Base-by-base conservation (phyloP, 2,113 vertebrate species). In the Etheostoma spectabile region DNA sequence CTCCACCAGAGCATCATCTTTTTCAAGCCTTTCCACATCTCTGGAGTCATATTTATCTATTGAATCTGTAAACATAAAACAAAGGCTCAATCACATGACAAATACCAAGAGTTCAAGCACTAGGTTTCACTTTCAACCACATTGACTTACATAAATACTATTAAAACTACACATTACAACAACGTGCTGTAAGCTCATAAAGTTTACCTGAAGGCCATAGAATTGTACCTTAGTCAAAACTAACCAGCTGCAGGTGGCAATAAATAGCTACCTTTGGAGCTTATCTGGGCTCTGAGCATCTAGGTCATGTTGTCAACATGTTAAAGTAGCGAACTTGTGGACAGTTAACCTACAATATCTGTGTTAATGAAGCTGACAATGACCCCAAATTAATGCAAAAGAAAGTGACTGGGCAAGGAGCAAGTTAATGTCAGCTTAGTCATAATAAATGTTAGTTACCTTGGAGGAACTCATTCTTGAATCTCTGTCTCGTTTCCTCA, bases 11-110 rank as follows among this genome's bases (percentile, higher is more conserved):
- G 90, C 89, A 73, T 98, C 96, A 75, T 99, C 98, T 55, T 92
- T 95, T 24, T 96, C 92, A 55, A 99, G 94, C 87, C 95, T 96
- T 79, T 99, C 97, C 93, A 99, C 91, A 78, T 99, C 98, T 92
- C 97, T 96, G 70, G 95, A 78, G 92, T 99, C 98, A 13, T 99
- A 99, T 88, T 97, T 98, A 22, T 97, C 97, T 16, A 93, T 74
- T 53, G 96, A 96, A 77, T 97, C 97, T 99, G 92, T 30, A 86
- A 88, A 79, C 35, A 85, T 0, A 63, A 61, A 2, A 66, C 10
- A 74, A 55, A 60, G 7, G 19, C n/a, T 22, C 8, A 52, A 45
- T 86, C 79, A 83, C 66, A 55, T 75, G 80, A 72, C 5, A 52
- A 53, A 51, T 45, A 49, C 19, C 77, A 60, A 66, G 12, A n/a